Evolutionary conservation across 2,888 invertebrate genomes (phyloP).

Genomic region (Eilema depressum): DNA sequence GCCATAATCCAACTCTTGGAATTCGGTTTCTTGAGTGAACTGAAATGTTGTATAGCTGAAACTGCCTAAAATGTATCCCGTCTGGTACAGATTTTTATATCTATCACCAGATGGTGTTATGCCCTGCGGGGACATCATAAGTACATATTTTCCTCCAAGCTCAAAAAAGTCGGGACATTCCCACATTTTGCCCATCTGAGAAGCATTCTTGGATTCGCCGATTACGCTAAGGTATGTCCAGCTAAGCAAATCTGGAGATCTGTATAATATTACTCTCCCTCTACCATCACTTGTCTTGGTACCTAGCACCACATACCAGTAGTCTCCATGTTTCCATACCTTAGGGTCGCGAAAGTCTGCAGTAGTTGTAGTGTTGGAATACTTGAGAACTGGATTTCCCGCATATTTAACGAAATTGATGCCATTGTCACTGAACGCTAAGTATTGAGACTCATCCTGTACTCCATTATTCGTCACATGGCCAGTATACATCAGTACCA

Average conservation of each 20-base stretch:
- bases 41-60: slow-evolving; percentile 77
- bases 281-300: slow-evolving; percentile 69
- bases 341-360: slow-evolving; percentile 85
- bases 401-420: slow-evolving; percentile 74
- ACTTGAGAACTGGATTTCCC: slow-evolving; percentile 73
- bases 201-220: slow-evolving; percentile 69
- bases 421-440: slow-evolving; percentile 77
- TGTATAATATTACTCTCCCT: slow-evolving; percentile 76
- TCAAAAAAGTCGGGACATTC: slow-evolving; percentile 86
- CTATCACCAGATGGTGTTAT: slow-evolving; percentile 73
- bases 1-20: slow-evolving; percentile 80
- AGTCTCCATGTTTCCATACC: slow-evolving; percentile 74
- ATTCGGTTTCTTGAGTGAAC: slow-evolving; percentile 69
- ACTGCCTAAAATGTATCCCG: slow-evolving; percentile 78
- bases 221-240: slow-evolving; percentile 77
- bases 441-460: slow-evolving; percentile 74
- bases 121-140: slow-evolving; percentile 82
- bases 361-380: slow-evolving; percentile 68
- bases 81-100: slow-evolving; percentile 75
- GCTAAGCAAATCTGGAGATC: slow-evolving; percentile 70
- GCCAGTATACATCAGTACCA: slow-evolving; percentile 78
- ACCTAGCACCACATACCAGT: slow-evolving; percentile 79
- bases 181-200: slow-evolving; percentile 79
- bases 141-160: slow-evolving; percentile 73
- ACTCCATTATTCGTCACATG: slow-evolving; percentile 48